These are phyloP conservation scores for Suricata suricatta DNA, from an alignment of 2,113 vertebrate genomes.

Conservation along the genomic window DNA sequence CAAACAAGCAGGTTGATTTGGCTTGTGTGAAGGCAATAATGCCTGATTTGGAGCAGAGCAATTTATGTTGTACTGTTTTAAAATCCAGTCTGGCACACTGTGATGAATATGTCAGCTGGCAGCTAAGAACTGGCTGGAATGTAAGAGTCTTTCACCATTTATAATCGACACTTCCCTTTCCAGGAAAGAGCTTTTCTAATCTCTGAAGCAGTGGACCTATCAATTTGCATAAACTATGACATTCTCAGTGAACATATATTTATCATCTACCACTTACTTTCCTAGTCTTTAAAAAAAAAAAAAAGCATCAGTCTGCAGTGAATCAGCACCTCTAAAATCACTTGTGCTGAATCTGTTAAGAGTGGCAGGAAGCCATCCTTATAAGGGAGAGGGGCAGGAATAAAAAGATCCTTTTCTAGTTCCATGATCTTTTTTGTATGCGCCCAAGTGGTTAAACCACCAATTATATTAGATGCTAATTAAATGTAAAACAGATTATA, in stretches of 20 bases:
- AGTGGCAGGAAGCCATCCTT: background rate
- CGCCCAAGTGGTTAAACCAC: constrained; percentile 29
- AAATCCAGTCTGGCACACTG: constrained; percentile 65
- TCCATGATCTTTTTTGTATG: background rate
- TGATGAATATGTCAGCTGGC: constrained; percentile 64
- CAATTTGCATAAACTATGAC: constrained; percentile 68
- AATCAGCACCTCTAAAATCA: constrained; percentile 59
- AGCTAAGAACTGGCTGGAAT: constrained; percentile 64
- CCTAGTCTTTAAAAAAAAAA: background rate
- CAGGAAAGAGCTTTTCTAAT: constrained; percentile 56
- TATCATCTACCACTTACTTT: constrained; percentile 54
- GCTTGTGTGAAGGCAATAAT: constrained; percentile 8
- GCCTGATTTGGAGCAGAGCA: constrained; percentile 62
- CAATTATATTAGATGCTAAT: constrained; percentile 40
- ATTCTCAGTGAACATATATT: constrained; percentile 41
- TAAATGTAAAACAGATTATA: constrained; percentile 30
- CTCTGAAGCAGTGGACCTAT: constrained; percentile 30
- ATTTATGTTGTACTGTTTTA: constrained; percentile 56
- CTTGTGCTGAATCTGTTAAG: background rate
- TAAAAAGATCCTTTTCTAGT: constrained; percentile 41
- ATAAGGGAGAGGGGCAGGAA: background rate
- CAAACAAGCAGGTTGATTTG: constrained; percentile 64
- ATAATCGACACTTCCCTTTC: constrained; percentile 40
- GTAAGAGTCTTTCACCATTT: constrained; percentile 43
- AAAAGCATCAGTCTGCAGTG: background rate